These are phyloP conservation scores for Nysson spinosus DNA, from an alignment of 2,888 invertebrate genomes.

Conservation along the genomic window DNA sequence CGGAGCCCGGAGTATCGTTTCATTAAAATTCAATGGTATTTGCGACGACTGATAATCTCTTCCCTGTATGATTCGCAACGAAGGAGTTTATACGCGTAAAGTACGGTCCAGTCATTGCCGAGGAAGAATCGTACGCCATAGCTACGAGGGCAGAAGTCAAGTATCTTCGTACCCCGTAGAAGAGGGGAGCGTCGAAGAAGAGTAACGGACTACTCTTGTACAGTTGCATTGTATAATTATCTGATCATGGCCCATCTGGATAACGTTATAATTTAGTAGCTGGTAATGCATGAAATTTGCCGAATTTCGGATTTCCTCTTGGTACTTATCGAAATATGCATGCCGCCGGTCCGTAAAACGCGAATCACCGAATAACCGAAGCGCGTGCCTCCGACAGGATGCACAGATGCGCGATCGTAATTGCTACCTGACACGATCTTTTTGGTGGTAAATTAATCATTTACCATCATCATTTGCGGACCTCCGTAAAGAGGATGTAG, in stretches of 20 bases:
- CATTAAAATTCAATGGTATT: no score
- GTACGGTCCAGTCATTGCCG: conserved; percentile 1
- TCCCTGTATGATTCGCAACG: no score
- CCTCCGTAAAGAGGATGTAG: conserved; percentile 15
- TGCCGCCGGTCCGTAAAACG: conserved; percentile 26
- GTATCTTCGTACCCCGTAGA: conserved; percentile 63
- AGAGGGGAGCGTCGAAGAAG: neutral
- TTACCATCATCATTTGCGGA: conserved; percentile 37
- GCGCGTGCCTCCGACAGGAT: conserved; percentile 28
- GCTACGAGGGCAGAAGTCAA: conserved; percentile 70
- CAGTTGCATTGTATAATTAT: no score
- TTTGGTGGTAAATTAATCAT: conserved; percentile 46
- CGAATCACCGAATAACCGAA: conserved; percentile 26
- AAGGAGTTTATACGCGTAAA: conserved; percentile 19
- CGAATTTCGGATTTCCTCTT: no score
- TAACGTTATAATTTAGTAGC: no score
- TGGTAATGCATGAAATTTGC: no score
- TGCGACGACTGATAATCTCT: no score
- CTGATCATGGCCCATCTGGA: no score
- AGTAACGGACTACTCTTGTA: no score
- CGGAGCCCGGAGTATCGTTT: no score
- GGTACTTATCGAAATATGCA: no score
- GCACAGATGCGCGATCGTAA: conserved; percentile 41
- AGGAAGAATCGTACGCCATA: conserved; percentile 49
- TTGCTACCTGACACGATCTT: conserved; percentile 50